These are phyloP conservation scores for Cecidostiba fungosa DNA, from an alignment of 2,888 invertebrate species.

Conservation along the genomic window DNA sequence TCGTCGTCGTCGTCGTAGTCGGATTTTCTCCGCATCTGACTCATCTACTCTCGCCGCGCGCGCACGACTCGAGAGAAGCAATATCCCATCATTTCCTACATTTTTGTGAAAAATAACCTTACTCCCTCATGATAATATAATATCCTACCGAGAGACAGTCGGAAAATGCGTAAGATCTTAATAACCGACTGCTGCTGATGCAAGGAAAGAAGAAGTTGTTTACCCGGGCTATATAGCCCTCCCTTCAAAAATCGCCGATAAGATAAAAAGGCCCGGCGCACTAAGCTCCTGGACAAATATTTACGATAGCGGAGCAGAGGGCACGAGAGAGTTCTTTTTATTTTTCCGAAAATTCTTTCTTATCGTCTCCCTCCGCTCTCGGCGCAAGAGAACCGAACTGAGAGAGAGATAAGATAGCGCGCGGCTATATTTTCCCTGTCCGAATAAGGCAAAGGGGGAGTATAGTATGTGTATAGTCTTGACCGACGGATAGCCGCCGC, in stretches of 20 bases:
- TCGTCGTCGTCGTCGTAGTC: neutral
- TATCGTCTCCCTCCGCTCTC: constrained; percentile 9
- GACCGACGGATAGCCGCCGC: constrained; percentile 30
- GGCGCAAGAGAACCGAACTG: constrained; percentile 15
- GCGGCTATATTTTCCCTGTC: constrained; percentile 38
- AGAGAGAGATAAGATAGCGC: constrained; percentile 51
- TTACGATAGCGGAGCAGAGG: constrained; percentile 29
- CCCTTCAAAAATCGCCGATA: constrained; percentile 51
- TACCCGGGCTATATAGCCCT: neutral
- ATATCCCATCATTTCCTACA: constrained; percentile 13
- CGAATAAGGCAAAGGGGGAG: neutral
- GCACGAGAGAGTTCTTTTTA: constrained; percentile 50
- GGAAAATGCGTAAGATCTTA: constrained; percentile 47
- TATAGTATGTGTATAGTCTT: neutral
- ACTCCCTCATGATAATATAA: neutral
- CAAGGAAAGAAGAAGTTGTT: constrained; percentile 36
- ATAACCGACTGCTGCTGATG: neutral
- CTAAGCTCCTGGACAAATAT: constrained; percentile 57
- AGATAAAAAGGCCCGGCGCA: constrained; percentile 44
- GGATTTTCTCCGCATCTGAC: neutral
- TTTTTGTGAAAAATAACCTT: constrained; percentile 30
- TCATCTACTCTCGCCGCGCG: neutral
- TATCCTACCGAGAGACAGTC: neutral
- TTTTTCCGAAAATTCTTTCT: constrained; percentile 51
- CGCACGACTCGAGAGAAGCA: neutral